Conservation (phyloP, 2,113 vertebrate species). For the Sardina pilchardus region DNA sequence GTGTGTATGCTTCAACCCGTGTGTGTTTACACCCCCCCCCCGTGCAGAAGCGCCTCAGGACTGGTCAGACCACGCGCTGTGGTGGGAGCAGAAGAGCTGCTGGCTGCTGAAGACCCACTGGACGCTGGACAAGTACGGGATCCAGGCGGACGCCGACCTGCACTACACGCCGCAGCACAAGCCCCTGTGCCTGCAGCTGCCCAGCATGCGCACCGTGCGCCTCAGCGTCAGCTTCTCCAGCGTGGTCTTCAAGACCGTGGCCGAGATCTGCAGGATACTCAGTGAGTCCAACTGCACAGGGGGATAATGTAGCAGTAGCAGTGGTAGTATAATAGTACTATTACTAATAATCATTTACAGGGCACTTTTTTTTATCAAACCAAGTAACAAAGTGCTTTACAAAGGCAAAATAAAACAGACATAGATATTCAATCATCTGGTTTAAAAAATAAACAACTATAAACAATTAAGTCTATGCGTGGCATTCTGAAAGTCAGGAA, state of each 20-base stretch:
- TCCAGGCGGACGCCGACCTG: constrained; percentile 91
- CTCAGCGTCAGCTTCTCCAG: constrained; percentile 87
- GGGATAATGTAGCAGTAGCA: no score
- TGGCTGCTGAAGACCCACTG: constrained; percentile 98
- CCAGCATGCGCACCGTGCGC: constrained; percentile 86
- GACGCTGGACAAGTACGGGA: constrained; percentile 93
- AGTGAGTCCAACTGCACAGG: constrained; percentile 80
- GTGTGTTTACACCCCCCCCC: constrained; percentile 25
- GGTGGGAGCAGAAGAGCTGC: constrained; percentile 92
- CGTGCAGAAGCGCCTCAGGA: constrained; percentile 83
- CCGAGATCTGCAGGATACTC: constrained; percentile 87
- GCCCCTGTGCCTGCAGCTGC: constrained; percentile 84
- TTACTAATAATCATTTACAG: no score
- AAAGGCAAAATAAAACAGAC: no score
- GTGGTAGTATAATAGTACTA: no score
- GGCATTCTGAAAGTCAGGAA: no score
- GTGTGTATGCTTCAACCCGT: neutral
- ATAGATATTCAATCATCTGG: no score
- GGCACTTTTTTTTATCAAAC: no score
- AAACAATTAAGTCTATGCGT: no score
- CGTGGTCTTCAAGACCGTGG: constrained; percentile 87
- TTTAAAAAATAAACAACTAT: no score
- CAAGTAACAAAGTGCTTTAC: no score
- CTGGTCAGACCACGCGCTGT: constrained; percentile 96
- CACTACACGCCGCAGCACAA: constrained; percentile 93